Conservation (phyloP, 2,113 vertebrate genomes). For the Heptranchias perlo region DNA sequence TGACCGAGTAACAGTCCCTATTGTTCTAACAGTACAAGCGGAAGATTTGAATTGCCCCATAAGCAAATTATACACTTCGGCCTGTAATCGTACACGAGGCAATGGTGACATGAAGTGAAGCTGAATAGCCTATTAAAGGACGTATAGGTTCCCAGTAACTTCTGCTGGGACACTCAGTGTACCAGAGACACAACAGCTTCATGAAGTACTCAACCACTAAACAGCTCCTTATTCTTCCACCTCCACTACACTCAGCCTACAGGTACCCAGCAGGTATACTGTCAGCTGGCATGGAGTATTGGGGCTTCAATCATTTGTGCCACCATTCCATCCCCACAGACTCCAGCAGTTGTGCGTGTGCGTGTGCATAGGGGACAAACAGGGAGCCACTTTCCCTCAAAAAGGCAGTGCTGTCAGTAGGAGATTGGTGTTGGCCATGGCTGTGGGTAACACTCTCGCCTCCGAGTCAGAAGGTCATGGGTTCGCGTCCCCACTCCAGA, state of each 20-base stretch:
- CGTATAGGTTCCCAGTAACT: no score
- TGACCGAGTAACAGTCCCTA: neutral
- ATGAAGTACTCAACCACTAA: neutral
- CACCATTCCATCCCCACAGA: neutral
- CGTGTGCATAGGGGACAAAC: neutral
- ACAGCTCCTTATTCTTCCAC: neutral
- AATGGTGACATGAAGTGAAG: neutral
- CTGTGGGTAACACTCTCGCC: neutral
- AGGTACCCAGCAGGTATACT: neutral
- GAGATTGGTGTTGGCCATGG: neutral
- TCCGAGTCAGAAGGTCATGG: neutral
- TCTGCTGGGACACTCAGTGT: no score
- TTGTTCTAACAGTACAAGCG: neutral
- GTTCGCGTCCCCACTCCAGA: neutral
- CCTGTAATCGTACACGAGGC: neutral
- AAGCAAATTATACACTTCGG: neutral
- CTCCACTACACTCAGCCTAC: neutral
- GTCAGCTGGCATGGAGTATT: neutral
- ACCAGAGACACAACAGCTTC: neutral
- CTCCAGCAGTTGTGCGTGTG: no score
- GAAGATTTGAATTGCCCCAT: neutral
- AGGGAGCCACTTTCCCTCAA: neutral
- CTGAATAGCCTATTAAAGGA: neutral
- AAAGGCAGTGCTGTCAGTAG: neutral
- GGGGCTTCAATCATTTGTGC: neutral